Percentiles rank a stretch among this genome's conserved stretches.
Conservation (phyloP, 1,140 invertebrate species). For the Zeugodacus cucurbitae region DNA sequence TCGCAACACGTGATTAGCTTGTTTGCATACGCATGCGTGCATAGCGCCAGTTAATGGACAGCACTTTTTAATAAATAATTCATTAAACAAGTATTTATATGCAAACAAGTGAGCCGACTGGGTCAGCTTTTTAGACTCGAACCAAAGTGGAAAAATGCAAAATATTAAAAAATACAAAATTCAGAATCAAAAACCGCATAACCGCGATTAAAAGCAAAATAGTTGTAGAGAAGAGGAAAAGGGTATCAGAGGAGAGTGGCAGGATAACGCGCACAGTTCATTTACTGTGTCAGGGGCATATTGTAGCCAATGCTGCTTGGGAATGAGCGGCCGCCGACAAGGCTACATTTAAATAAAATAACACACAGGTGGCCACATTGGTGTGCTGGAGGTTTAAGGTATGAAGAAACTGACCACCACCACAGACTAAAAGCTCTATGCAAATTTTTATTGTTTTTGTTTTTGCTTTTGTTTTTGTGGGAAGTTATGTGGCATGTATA, state of each 20-base stretch:
- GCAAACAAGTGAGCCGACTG: background rate
- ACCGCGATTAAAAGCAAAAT: background rate
- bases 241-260: no score
- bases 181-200: background rate
- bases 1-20: background rate
- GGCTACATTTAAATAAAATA: background rate
- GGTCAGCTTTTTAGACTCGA: background rate
- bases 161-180: background rate
- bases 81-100: background rate
- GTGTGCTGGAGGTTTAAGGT: background rate
- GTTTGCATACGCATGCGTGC: background rate
- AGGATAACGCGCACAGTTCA: background rate
- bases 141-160: background rate
- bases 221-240: background rate
- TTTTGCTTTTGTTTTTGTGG: background rate
- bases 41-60: background rate
- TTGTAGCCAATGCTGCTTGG: background rate
- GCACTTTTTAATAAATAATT: constrained; percentile 13
- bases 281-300: constrained; percentile 20
- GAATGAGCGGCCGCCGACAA: background rate
- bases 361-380: background rate
- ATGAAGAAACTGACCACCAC: background rate
- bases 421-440: background rate
- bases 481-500: background rate
- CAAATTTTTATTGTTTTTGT: background rate